phyloP scores from a whole-genome alignment of 2,888 invertebrate species.

The Hoplodrina ambigua region DNA sequence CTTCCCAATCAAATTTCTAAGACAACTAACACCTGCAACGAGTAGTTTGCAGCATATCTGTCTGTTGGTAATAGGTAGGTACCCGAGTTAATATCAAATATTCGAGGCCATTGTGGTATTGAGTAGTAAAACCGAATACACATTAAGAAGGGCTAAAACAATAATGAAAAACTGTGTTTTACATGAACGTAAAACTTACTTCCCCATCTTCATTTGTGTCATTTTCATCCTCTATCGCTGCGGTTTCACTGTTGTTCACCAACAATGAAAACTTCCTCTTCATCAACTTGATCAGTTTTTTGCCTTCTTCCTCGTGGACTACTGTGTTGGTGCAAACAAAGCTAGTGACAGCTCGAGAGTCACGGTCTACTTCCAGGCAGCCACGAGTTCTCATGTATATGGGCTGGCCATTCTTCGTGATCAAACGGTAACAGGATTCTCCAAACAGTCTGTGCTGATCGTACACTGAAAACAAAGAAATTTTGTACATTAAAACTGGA shows the following conservation, averaged over 20 bases:
- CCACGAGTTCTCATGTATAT: constrained; percentile 96
- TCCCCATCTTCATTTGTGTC: constrained; percentile 24
- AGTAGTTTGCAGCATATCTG: no score
- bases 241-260: constrained; percentile 71
- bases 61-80: no score
- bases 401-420: constrained; percentile 94
- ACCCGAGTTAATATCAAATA: not conserved
- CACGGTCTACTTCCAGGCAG: constrained; percentile 94
- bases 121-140: not conserved
- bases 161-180: not conserved
- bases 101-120: not conserved
- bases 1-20: no score
- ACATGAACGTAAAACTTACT: constrained; percentile 20
- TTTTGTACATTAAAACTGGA: not conserved
- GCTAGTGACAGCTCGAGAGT: constrained; percentile 93
- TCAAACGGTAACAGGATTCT: constrained; percentile 95
- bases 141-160: not conserved
- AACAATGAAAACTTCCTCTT: constrained; percentile 92
- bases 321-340: constrained; percentile 96
- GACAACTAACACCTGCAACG: no score
- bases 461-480: constrained; percentile 90
- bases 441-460: constrained; percentile 94
- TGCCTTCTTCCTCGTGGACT: constrained; percentile 93
- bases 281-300: constrained; percentile 93
- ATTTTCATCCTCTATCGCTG: constrained; percentile 65